Evolutionary conservation across 2,797 vertebrate genomes (phyloP), one percentile per base, ranked within the genome.

Genomic region (Vireo griseus): DNA sequence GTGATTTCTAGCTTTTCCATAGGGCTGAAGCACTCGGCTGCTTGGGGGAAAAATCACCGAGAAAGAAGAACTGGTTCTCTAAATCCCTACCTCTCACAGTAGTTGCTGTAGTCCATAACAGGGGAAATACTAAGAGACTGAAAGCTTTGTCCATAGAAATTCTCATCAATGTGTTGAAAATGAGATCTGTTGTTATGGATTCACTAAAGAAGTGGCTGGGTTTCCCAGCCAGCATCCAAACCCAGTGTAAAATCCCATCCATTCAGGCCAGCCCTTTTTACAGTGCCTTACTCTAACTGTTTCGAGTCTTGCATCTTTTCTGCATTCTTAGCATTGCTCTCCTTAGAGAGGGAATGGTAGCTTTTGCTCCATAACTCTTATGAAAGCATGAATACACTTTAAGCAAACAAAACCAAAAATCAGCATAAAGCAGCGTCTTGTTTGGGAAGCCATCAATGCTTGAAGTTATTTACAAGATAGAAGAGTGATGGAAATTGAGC

Each of bases 401-500:
- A 95, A 93, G 90, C 77, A 95, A 95, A 94, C 77, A 91, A 96
- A 94, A 75, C 57, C 75, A 77, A 95, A 93, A 91, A 65, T 86
- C 89, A 73, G 69, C 94, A 88, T 96, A 96, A 96, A 95, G 67
- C 95, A 95, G 63, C 75, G 72, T 93, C 85, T 96, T 95, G 86
- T 82, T 91, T 82, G 93, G 95, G 91, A 96, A 92, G 86, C 97
- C 96, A 96, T 94, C 94, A 95, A 94, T 96, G 83, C 96, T 94
- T 90, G 89, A 95, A 92, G 95, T 96, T 96, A 93, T 94, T 95
- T 93, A 92, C 94, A 90, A 82, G 94, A 96, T 95, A 95, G 95
- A 97, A 97, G 95, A 97, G 95, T 97, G 96, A 97, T 94, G 97
- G 96, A 96, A 95, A 95, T 95, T 93, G 94, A 97, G 39, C 74